Conservation (phyloP, 2,113 vertebrate species). For the Lepus europaeus region DNA sequence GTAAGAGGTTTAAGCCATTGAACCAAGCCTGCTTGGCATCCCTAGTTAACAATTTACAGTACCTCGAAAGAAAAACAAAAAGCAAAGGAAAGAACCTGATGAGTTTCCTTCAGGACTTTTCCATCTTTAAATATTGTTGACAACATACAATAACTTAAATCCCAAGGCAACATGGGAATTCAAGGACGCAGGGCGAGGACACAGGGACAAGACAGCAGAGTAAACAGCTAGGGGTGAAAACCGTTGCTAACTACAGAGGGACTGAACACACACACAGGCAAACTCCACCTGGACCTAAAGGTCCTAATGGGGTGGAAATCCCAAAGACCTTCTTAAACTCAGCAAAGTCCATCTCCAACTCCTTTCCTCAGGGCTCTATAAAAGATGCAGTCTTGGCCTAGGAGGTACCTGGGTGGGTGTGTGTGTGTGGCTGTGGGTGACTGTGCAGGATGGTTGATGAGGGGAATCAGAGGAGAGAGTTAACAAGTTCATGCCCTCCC, state of each 20-base stretch:
- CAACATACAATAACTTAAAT: conserved; percentile 90
- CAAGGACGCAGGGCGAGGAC: conserved; percentile 81
- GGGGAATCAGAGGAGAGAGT: not conserved
- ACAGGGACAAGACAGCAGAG: conserved; percentile 75
- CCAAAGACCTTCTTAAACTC: conserved; percentile 85
- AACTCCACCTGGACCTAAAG: conserved; percentile 75
- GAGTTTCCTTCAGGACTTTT: conserved; percentile 87
- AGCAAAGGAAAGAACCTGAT: conserved; percentile 83
- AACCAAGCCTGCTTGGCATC: conserved; percentile 93
- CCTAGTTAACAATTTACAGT: conserved; percentile 90
- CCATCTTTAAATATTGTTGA: conserved; percentile 89
- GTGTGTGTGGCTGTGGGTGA: not conserved
- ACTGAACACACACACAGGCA: conserved; percentile 77
- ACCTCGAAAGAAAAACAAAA: conserved; percentile 85
- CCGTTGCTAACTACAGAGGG: conserved; percentile 81
- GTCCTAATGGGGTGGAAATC: conserved; percentile 50
- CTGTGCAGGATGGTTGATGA: not conserved
- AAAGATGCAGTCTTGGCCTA: not conserved
- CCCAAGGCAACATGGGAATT: conserved; percentile 77
- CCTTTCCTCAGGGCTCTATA: conserved; percentile 22
- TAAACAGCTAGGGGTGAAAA: not conserved
- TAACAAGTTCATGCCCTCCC: not conserved
- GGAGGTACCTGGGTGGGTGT: not conserved
- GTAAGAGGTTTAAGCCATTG: conserved; percentile 87
- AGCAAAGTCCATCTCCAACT: conserved; percentile 55